Base-by-base conservation (phyloP, 2,888 invertebrate genomes). In the Ormyrus nitidulus region DNA sequence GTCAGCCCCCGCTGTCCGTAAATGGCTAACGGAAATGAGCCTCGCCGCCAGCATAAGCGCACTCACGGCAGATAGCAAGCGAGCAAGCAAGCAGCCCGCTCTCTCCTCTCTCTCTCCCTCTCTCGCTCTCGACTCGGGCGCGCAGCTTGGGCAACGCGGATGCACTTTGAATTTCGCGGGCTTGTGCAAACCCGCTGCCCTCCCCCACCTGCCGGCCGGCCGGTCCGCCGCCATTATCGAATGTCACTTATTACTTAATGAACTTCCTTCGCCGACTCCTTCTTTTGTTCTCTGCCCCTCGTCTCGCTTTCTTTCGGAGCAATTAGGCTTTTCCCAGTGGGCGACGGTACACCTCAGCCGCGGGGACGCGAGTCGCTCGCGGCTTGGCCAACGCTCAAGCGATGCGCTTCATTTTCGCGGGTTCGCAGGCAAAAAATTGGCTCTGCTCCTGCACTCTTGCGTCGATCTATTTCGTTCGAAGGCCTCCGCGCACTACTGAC, bases 1-100 rank as follows among this genome's bases (percentile, higher is more conserved):
- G 87, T 83, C 88, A 89, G 87, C 88, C 87, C 87, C 88, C 89
- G 88, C 87, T 86, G 84, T 84, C 88, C 88, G 86, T 88, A 89
- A 86, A 90, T 87, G 89, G 89, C 83, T 86, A 88, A 83, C 88
- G 88, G 88, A 88, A 89, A 88, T 87, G 88, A 85, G 82, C 65
- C 80, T 80, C 76, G 62, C 65, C 71, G 61, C 62, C 48, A 53
- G 56, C 51, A 64, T 11, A 59, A 46, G 64, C 74, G 44, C 46
- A 56, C 62, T 61, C 59, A 68, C 6, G 44, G 54, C 61, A 66
- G 53, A 71, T 51, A 70, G 58, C 68, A 9, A 19, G 19, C 19
- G 19, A 19, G 19, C 19, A 6, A 70, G 58, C 68, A 9, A 4
- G 34, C 34, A 34, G 34, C 34, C 34, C 34, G 34, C 34, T 34